Base-by-base conservation (phyloP, 2,888 invertebrate genomes). In the Zhuqinia jingwanae region DNA sequence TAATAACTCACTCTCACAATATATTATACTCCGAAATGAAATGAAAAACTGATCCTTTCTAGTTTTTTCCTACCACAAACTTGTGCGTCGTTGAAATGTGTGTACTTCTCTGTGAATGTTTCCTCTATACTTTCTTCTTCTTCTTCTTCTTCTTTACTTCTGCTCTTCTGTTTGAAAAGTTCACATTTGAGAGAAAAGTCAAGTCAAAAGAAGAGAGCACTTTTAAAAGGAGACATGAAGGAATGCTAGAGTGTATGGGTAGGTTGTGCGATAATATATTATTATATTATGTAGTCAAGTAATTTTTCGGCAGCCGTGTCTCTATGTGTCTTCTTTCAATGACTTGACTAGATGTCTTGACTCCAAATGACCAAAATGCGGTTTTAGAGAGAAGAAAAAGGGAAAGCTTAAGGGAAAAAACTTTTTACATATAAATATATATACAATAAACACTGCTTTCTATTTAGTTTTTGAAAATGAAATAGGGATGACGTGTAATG, bases 121-220 rank as follows among this genome's bases (percentile, higher is more conserved):
- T n/a, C n/a, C n/a, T 68, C 45, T 68, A 8, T 42, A 68, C 68
- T 76, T 76, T 42, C 58, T 17, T 76, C 50, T 63, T 79, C 13
- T 30, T 45, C 65, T 25, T 50, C n/a, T n/a, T n/a, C n/a, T n/a
- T n/a, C n/a, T n/a, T n/a, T n/a, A n/a, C n/a, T n/a, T n/a, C n/a
- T n/a, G n/a, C n/a, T n/a, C n/a, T n/a, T n/a, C n/a, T n/a, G n/a
- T 36, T 42, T 60, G 6, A 81, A 80, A 81, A 81, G 80, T 81
- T 81, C 25, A 30, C 70, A 58, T 22, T n/a, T 30, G 27, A 79
- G 47, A 65, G 60, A 53, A n/a, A 47, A 79, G 27, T 77, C 77
- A 58, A 77, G 58, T 58, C 58, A 56, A 70, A 70, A 45, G 30
- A 70, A 70, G 70, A 70, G 70, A 68, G 56, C 58, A 68, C 68